Percentiles rank a stretch among this genome's conserved stretches.
phyloP scores from a whole-genome alignment of 2,113 vertebrate species.

The Geothlypis trichas region DNA sequence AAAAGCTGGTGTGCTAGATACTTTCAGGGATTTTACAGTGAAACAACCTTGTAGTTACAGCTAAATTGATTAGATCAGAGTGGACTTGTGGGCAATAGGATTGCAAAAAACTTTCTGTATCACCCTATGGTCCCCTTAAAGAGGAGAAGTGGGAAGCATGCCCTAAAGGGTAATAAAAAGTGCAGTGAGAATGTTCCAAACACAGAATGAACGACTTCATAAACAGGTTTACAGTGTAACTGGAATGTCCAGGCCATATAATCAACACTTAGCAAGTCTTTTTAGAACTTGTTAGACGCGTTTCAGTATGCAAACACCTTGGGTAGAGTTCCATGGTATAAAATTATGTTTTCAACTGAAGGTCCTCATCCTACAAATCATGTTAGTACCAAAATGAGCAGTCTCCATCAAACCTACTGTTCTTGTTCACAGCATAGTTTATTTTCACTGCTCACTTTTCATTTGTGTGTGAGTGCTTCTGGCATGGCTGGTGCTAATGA shows the following conservation, averaged over 20 bases:
- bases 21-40: not conserved
- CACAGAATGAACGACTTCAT: not conserved
- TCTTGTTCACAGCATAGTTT: not conserved
- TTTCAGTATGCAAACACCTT: not conserved
- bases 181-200: not conserved
- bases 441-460: not conserved
- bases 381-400: not conserved
- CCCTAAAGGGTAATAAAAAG: not conserved
- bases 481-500: not conserved
- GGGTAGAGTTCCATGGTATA: not conserved
- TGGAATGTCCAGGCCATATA: not conserved
- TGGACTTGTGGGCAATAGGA: not conserved
- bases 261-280: not conserved
- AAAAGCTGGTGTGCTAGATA: not conserved
- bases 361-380: not conserved
- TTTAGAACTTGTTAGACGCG: not conserved
- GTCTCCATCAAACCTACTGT: not conserved
- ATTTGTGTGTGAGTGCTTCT: not conserved
- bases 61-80: not conserved
- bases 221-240: not conserved
- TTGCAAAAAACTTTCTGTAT: not conserved
- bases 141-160: not conserved
- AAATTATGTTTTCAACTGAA: constrained; percentile 8
- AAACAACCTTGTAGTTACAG: not conserved
- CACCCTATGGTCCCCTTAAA: not conserved